Conservation (phyloP, 2,113 vertebrate species). For the Prunella himalayana region DNA sequence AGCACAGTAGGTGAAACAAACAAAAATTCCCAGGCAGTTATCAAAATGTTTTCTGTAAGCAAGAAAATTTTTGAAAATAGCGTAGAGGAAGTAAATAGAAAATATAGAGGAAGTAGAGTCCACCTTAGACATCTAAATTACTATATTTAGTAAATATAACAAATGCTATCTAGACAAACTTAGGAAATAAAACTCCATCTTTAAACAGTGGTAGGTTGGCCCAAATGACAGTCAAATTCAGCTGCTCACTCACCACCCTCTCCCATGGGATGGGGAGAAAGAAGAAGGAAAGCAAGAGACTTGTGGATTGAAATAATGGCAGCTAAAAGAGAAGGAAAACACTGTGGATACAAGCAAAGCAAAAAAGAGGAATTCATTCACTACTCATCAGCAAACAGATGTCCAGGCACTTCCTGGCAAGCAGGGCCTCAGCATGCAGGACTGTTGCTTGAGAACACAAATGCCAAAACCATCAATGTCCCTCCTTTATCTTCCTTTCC, state of each 20-base stretch:
- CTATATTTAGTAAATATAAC: background rate
- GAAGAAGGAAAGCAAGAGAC: background rate
- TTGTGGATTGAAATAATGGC: background rate
- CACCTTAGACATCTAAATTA: background rate
- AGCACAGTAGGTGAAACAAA: background rate
- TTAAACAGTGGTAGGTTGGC: background rate
- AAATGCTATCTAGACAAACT: background rate
- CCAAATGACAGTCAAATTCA: background rate
- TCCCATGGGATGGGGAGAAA: background rate
- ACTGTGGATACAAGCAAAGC: background rate
- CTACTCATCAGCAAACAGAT: background rate
- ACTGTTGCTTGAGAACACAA: background rate
- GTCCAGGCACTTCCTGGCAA: background rate
- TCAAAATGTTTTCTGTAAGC: background rate
- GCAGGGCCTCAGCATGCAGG: background rate
- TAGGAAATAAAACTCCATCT: background rate
- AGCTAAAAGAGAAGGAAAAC: background rate
- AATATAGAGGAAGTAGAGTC: background rate
- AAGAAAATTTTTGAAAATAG: background rate
- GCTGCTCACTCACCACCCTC: background rate
- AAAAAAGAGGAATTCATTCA: background rate
- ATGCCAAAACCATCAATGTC: background rate
- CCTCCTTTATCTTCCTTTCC: background rate
- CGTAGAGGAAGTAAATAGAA: background rate
- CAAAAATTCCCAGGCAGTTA: background rate